These are phyloP conservation scores for Fabriciana adippe DNA, from an alignment of 2,888 invertebrate genomes.

Conservation along the genomic window DNA sequence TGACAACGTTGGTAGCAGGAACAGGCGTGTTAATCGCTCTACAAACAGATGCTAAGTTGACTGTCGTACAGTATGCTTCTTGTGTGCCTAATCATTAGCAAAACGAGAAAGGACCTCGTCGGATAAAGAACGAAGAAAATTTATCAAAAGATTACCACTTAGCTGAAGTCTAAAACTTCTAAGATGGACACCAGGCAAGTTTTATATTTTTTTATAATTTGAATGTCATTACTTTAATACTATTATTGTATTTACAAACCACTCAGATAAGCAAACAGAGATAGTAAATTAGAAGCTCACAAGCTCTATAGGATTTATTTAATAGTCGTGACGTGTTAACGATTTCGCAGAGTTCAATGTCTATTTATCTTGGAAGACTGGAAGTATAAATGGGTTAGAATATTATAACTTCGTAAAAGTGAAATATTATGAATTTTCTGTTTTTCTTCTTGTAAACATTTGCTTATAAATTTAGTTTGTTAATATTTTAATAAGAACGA, in stretches of 20 bases:
- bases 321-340: slow-evolving; percentile 32
- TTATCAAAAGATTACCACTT: slow-evolving; percentile 48
- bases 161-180: slow-evolving; percentile 45
- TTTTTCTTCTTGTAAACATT: slow-evolving; percentile 1
- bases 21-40: slow-evolving; percentile 73
- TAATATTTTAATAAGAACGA: no score
- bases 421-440: background rate
- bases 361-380: slow-evolving; percentile 31
- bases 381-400: slow-evolving; percentile 6
- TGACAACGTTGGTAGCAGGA: slow-evolving; percentile 73
- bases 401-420: slow-evolving; percentile 8
- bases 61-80: slow-evolving; percentile 56
- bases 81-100: slow-evolving; percentile 70
- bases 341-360: slow-evolving; percentile 24
- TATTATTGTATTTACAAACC: slow-evolving; percentile 2
- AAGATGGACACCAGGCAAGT: slow-evolving; percentile 70
- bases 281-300: slow-evolving; percentile 24
- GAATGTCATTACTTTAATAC: slow-evolving; percentile 3
- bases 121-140: slow-evolving; percentile 61
- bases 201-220: slow-evolving; percentile 6
- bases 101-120: slow-evolving; percentile 59
- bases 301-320: slow-evolving; percentile 34
- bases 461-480: no score
- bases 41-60: slow-evolving; percentile 71
- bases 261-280: slow-evolving; percentile 1